phyloP scores from a whole-genome alignment of 2,113 vertebrate species.

The Bolborhynchus lineola region DNA sequence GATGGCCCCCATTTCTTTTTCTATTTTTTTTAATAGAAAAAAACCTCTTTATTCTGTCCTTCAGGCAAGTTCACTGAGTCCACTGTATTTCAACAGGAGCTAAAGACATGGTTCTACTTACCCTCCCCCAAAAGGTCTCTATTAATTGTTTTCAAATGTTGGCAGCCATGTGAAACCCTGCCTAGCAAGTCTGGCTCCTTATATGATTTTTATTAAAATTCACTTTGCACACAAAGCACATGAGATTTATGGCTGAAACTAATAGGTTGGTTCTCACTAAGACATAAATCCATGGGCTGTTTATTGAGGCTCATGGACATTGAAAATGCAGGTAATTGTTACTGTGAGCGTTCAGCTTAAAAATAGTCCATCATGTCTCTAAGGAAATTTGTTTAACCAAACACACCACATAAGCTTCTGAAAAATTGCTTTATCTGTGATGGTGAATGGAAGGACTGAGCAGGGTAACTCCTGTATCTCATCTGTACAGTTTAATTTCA shows the following conservation, averaged over 20 bases:
- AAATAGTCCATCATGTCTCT: slow-evolving; percentile 62
- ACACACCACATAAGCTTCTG: slow-evolving; percentile 35
- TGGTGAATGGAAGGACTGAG: neutral
- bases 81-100: slow-evolving; percentile 70
- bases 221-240: slow-evolving; percentile 72
- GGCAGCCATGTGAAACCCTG: slow-evolving; percentile 75
- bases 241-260: slow-evolving; percentile 76
- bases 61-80: slow-evolving; percentile 68
- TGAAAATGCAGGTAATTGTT: slow-evolving; percentile 73
- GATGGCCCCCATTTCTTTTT: neutral
- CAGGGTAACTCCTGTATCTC: neutral
- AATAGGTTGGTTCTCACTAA: slow-evolving; percentile 78
- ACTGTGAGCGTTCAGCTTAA: slow-evolving; percentile 49
- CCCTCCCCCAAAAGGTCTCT: slow-evolving; percentile 59
- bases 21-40: neutral
- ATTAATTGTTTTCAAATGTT: slow-evolving; percentile 79
- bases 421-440: slow-evolving; percentile 25
- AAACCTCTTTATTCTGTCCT: slow-evolving; percentile 7
- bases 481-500: neutral
- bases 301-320: slow-evolving; percentile 68
- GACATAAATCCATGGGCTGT: slow-evolving; percentile 75
- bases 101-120: slow-evolving; percentile 54
- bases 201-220: slow-evolving; percentile 82
- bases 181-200: slow-evolving; percentile 69
- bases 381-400: slow-evolving; percentile 62